Evolutionary conservation across 2,888 invertebrate genomes (phyloP).

Genomic region (Ophion ventricosus): DNA sequence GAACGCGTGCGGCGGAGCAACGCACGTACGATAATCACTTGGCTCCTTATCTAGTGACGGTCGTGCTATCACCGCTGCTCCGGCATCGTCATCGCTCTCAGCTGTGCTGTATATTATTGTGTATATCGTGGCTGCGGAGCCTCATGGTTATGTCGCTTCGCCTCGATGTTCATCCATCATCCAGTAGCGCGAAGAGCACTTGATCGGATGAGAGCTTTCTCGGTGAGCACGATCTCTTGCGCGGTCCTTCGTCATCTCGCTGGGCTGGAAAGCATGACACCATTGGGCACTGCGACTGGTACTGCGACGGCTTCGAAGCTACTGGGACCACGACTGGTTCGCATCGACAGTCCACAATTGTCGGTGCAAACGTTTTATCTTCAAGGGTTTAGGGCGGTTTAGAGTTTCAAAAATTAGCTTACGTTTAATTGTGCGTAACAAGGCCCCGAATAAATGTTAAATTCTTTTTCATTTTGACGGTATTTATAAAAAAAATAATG

Average conservation of each 20-base stretch:
- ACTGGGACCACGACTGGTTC: too few relatives aligned
- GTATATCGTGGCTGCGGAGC: slow-evolving; percentile 49
- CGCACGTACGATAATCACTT: slow-evolving; percentile 66
- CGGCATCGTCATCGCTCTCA: slow-evolving; percentile 53
- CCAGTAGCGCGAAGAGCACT: slow-evolving; percentile 77
- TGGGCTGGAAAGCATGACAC: not conserved
- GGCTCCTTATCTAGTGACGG: slow-evolving; percentile 76
- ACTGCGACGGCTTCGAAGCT: too few relatives aligned
- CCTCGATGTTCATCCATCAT: slow-evolving; percentile 78
- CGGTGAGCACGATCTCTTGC: slow-evolving; percentile 50
- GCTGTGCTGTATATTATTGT: slow-evolving; percentile 34
- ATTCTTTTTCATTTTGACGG: too few relatives aligned
- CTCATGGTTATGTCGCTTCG: slow-evolving; percentile 64
- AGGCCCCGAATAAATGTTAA: too few relatives aligned
- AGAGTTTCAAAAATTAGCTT: too few relatives aligned
- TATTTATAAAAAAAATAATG: too few relatives aligned
- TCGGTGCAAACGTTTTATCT: too few relatives aligned
- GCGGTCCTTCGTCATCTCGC: slow-evolving; percentile 10
- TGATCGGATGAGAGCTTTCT: slow-evolving; percentile 68
- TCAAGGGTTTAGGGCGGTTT: too few relatives aligned
- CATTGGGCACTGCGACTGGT: too few relatives aligned
- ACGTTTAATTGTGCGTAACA: too few relatives aligned
- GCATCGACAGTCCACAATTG: too few relatives aligned
- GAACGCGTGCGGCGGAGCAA: slow-evolving; percentile 43
- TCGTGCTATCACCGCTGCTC: slow-evolving; percentile 57